These are phyloP conservation scores for Rhabdomys pumilio DNA, from an alignment of 2,797 vertebrate species.

Conservation along the genomic window DNA sequence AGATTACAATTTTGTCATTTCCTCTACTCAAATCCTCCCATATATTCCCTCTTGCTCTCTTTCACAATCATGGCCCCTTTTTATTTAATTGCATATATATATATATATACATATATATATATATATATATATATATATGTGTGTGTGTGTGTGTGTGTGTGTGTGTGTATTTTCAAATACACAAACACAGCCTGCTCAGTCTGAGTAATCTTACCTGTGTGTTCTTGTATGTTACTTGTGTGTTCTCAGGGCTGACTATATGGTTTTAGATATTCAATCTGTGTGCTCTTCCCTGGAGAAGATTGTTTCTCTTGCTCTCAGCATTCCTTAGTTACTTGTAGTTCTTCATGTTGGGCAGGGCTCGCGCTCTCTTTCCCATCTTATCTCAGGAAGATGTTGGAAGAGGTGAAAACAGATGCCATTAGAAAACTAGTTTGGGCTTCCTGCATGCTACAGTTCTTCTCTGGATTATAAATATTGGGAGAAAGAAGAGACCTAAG, in stretches of 20 bases:
- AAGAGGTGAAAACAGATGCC: not conserved
- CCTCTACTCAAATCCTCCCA: not conserved
- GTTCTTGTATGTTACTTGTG: not conserved
- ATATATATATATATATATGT: no score
- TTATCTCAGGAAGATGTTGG: not conserved
- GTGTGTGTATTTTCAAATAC: not conserved
- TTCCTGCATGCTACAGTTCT: not conserved
- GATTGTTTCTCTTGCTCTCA: not conserved
- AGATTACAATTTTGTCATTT: not conserved
- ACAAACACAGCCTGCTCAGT: not conserved
- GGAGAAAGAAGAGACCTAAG: not conserved
- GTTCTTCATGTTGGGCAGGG: not conserved
- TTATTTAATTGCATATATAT: not conserved
- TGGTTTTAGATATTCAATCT: not conserved
- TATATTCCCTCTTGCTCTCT: not conserved
- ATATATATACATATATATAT: no score
- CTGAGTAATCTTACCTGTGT: not conserved
- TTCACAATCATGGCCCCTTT: not conserved
- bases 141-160: no score
- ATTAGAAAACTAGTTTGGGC: not conserved
- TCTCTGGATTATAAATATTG: not conserved
- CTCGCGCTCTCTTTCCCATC: not conserved
- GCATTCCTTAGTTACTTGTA: not conserved
- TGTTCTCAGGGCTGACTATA: not conserved
- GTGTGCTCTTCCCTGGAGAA: not conserved